Percentiles rank a stretch among this genome's conserved stretches.
phyloP scores from a whole-genome alignment of 2,888 invertebrate species.

The Aphidoletes aphidimyza region DNA sequence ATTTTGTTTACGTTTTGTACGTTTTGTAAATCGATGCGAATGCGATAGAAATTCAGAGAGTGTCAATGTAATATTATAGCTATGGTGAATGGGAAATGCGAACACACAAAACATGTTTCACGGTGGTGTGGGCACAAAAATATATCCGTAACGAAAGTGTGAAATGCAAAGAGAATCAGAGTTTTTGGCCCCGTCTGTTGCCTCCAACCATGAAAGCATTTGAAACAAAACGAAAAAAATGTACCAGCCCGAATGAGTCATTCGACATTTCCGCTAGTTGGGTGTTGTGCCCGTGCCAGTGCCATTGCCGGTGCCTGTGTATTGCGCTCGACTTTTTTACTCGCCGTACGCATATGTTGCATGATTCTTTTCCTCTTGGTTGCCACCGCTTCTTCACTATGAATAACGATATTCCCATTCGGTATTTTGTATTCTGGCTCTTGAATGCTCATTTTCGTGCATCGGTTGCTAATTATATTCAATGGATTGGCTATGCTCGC shows the following conservation, averaged over 20 bases:
- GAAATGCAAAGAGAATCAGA: neutral
- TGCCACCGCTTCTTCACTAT: neutral
- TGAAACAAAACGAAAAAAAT: neutral
- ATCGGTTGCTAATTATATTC: conserved; percentile 15
- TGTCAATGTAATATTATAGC: too few relatives aligned
- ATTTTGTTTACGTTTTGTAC: neutral
- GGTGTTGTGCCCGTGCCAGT: too few relatives aligned
- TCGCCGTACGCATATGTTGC: too few relatives aligned
- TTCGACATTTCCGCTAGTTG: neutral
- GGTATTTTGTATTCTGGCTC: neutral
- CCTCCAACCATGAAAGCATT: neutral
- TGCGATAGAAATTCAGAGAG: too few relatives aligned
- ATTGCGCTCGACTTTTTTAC: neutral
- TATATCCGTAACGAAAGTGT: neutral
- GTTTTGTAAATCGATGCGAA: too few relatives aligned
- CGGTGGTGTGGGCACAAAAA: neutral
- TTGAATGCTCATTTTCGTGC: neutral
- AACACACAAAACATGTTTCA: neutral
- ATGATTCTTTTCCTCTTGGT: too few relatives aligned
- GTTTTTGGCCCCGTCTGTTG: neutral
- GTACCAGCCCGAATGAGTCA: conserved; percentile 30
- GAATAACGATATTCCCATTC: neutral
- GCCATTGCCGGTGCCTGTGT: neutral
- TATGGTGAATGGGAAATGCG: neutral
- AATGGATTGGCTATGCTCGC: neutral